phyloP scores from a whole-genome alignment of 2,113 vertebrate species.

The Halichoerus grypus region DNA sequence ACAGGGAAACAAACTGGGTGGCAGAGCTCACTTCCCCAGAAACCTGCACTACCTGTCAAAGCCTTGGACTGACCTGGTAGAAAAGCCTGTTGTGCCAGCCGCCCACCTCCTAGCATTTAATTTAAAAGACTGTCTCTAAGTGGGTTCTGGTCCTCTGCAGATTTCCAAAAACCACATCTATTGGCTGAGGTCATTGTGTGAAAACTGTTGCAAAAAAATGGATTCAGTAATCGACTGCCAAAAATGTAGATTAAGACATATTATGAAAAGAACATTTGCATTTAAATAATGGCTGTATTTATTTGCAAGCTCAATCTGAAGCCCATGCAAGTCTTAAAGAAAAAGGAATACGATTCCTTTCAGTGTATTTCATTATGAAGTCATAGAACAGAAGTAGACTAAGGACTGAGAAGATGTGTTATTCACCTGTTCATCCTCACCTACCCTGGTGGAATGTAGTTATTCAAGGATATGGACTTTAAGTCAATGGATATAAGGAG shows the following conservation, averaged over 20 bases:
- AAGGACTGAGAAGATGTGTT: background rate
- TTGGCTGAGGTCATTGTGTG: background rate
- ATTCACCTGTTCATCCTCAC: background rate
- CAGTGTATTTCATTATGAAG: background rate
- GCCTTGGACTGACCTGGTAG: background rate
- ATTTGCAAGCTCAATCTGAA: background rate
- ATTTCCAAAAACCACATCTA: background rate
- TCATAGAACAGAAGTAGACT: background rate
- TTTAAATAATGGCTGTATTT: background rate
- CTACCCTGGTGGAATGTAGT: background rate
- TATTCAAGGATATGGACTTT: background rate
- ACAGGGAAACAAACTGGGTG: background rate
- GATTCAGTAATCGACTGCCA: background rate
- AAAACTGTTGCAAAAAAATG: background rate
- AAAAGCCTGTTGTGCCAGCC: background rate
- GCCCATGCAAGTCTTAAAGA: background rate
- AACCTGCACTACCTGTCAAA: background rate
- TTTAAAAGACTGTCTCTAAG: background rate
- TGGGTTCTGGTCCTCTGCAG: background rate
- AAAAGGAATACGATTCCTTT: background rate
- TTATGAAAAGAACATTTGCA: background rate
- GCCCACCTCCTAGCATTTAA: background rate
- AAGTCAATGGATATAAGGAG: background rate
- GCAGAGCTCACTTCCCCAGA: background rate
- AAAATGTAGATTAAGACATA: background rate